These are phyloP conservation scores for Troides aeacus DNA, from an alignment of 2,888 invertebrate genomes.

Conservation along the genomic window DNA sequence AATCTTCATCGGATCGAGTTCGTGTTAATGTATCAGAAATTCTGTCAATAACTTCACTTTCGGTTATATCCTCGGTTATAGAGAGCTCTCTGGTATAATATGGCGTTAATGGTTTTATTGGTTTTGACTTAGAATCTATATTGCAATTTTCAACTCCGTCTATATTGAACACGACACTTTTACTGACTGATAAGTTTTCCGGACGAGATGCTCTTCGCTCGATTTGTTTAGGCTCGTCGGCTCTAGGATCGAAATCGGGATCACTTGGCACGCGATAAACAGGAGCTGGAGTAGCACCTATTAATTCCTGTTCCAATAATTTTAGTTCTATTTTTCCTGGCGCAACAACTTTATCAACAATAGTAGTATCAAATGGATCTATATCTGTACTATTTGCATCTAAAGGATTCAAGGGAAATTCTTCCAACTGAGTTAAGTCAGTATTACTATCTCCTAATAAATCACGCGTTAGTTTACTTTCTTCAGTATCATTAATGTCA, in stretches of 20 bases:
- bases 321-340: slow-evolving; percentile 90
- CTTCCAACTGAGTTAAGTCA: slow-evolving; percentile 84
- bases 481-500: slow-evolving; percentile 67
- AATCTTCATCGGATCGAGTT: slow-evolving; percentile 83
- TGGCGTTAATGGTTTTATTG: slow-evolving; percentile 88
- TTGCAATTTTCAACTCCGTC: slow-evolving; percentile 64
- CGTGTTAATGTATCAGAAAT: slow-evolving; percentile 78
- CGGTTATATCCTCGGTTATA: slow-evolving; percentile 75
- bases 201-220: slow-evolving; percentile 83
- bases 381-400: slow-evolving; percentile 79
- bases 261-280: slow-evolving; percentile 81
- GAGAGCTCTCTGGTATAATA: slow-evolving; percentile 85
- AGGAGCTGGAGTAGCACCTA: slow-evolving; percentile 68
- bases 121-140: slow-evolving; percentile 81
- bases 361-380: slow-evolving; percentile 94
- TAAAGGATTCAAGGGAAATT: slow-evolving; percentile 84
- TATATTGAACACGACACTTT: slow-evolving; percentile 77
- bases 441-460: slow-evolving; percentile 88
- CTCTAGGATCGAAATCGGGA: slow-evolving; percentile 91
- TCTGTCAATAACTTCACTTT: slow-evolving; percentile 84
- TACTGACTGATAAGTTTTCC: slow-evolving; percentile 77
- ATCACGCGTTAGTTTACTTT: slow-evolving; percentile 79
- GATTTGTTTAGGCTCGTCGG: slow-evolving; percentile 74
- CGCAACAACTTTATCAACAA: slow-evolving; percentile 84
- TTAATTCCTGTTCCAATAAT: slow-evolving; percentile 87